phyloP scores from a whole-genome alignment of 2,888 invertebrate species.

The Cephus pulcher region DNA sequence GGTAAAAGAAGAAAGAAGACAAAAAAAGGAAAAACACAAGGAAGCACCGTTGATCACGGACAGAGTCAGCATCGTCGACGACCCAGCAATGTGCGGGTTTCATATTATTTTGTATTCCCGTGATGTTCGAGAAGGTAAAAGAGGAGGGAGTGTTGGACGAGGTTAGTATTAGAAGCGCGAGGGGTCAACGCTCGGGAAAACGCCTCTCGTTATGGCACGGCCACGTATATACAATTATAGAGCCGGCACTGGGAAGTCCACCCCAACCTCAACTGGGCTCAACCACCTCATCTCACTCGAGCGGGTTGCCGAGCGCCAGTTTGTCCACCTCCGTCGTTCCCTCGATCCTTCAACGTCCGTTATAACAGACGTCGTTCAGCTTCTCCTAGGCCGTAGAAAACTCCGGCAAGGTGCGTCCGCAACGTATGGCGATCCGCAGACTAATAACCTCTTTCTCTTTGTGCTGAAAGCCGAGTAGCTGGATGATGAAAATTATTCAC shows the following conservation, averaged over 20 bases:
- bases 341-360: neutral
- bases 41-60: neutral
- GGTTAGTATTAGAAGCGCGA: conserved; percentile 57
- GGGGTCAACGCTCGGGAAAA: conserved; percentile 64
- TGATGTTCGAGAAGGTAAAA: conserved; percentile 5
- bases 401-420: neutral
- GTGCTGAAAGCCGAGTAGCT: neutral
- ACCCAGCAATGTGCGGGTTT: neutral
- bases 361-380: neutral
- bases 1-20: neutral
- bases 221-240: conserved; percentile 52
- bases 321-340: neutral
- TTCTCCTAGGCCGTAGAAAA: neutral
- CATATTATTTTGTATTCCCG: conserved; percentile 45
- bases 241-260: conserved; percentile 42
- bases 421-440: neutral
- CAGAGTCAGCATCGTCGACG: neutral
- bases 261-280: conserved; percentile 8
- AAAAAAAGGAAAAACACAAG: neutral
- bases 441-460: neutral
- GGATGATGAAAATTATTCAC: neutral
- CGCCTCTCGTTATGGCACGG: conserved; percentile 43
- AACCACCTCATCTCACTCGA: conserved; percentile 15
- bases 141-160: conserved; percentile 49
- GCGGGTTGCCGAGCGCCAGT: neutral